Evolutionary conservation across 2,888 invertebrate species (phyloP).

Genomic region (Ormyrus pomaceus): DNA sequence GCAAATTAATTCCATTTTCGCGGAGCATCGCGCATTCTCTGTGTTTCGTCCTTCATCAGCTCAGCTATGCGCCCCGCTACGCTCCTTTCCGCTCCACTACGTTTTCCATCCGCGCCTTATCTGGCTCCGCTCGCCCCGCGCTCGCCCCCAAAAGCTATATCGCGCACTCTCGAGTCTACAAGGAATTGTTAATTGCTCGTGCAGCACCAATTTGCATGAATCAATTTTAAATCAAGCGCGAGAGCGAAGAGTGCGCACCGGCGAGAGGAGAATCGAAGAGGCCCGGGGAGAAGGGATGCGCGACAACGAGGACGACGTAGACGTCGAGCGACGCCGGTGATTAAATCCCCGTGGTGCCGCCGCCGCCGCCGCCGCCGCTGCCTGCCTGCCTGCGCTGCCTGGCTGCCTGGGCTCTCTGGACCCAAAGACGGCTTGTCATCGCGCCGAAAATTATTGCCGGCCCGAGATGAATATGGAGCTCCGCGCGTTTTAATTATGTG

Average conservation of each 20-base stretch:
- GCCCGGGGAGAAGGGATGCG: background rate
- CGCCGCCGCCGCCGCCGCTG: no score
- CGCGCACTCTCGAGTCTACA: slow-evolving; percentile 65
- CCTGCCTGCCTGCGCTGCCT: no score
- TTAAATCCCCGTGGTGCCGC: no score
- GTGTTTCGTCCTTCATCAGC: slow-evolving; percentile 75
- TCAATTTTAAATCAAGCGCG: slow-evolving; percentile 74
- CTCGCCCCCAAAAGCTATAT: slow-evolving; percentile 65
- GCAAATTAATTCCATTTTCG: slow-evolving; percentile 75
- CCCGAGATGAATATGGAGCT: slow-evolving; percentile 33
- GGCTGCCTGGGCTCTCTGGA: background rate
- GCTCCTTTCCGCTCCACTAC: slow-evolving; percentile 35
- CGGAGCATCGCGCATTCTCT: slow-evolving; percentile 71
- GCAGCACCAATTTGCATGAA: slow-evolving; percentile 75
- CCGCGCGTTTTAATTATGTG: slow-evolving; percentile 20
- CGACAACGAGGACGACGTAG: background rate
- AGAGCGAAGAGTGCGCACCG: slow-evolving; percentile 29
- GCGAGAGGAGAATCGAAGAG: background rate
- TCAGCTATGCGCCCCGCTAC: slow-evolving; percentile 64
- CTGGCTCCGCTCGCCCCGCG: slow-evolving; percentile 38
- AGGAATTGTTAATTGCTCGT: slow-evolving; percentile 76
- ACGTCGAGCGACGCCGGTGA: background rate
- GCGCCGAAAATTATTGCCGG: slow-evolving; percentile 39
- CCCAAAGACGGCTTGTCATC: slow-evolving; percentile 31
- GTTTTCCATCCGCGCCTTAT: slow-evolving; percentile 52